Base-by-base conservation (phyloP, 2,888 invertebrate species). In the Syrista parreyssii region DNA sequence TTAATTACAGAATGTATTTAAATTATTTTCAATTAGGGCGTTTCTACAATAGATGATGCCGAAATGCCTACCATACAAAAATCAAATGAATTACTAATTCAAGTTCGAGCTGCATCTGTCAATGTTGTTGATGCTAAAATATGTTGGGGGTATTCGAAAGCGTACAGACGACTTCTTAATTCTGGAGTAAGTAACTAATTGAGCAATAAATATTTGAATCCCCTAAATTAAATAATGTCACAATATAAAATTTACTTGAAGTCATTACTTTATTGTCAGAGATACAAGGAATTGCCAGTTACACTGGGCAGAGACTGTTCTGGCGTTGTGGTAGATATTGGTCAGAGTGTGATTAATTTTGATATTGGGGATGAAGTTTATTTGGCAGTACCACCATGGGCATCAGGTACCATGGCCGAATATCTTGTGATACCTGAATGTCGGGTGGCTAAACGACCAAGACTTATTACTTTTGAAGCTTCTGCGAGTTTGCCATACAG, bases 281-380 rank as follows among this genome's bases (percentile, higher is more conserved):
- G 88, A 81, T 87, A 90, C 74, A 90, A 90, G 71, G 92, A 92
- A 80, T 88, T 93, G 80, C 94, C 94, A 30, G 91, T 95, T 74
- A 92, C 93, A 73, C 88, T 95, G 68, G 95, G 95, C 1, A 92
- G 95, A 81, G 94, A 94, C 86, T 94, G 94, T 87, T 91, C 94
- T 12, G 95, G 95, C 40, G 88, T 94, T 68, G 92, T 95, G 12
- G 91, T 93, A 33, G 94, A 94, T 82, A 92, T 94, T 72, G 95
- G 95, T n/a, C 92, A 91, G 80, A 92, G 92, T 81, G 94, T 94
- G 11, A 91, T 91, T 34, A 91, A 93, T 79, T 92, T 95, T 82
- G 94, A 94, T 84, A 92, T 94, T 33, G 94, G 94, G 2, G 94
- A 95, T 85, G 94, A 94, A 89, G 94, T 95, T 36, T 94, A 94